A percentile compares a stretch with the other conserved stretches of the same genome.
Conservation (phyloP, 2,888 invertebrate genomes). For the Ephialtes manifestator region DNA sequence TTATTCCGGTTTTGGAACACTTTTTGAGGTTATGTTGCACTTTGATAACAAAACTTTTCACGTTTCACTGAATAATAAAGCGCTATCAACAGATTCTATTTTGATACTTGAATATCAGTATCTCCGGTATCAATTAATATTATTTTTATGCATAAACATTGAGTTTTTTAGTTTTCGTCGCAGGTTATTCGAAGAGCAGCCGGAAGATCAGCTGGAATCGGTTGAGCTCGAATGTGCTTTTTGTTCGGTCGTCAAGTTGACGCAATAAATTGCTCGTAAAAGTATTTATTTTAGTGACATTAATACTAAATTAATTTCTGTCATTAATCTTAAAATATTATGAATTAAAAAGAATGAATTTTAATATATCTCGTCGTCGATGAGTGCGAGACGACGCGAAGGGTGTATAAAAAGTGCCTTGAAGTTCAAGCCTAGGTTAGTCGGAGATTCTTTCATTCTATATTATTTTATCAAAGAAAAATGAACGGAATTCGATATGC, state of each 20-base stretch:
- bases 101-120: not conserved
- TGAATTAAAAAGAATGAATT: not conserved
- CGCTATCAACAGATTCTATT: not conserved
- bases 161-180: not conserved
- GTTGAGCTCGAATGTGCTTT: not conserved
- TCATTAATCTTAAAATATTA: not conserved
- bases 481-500: conserved; percentile 63
- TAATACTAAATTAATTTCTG: not conserved
- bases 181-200: not conserved
- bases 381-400: not conserved
- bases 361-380: not conserved
- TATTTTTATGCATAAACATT: not conserved
- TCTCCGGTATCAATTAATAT: not conserved
- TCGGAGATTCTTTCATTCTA: not conserved
- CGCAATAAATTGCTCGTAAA: not conserved
- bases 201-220: not conserved
- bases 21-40: conserved; percentile 1
- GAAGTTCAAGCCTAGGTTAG: not conserved
- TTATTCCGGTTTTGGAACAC: not conserved
- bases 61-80: not conserved
- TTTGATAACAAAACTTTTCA: not conserved
- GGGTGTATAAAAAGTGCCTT: not conserved
- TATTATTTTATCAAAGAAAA: conserved; percentile 9
- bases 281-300: not conserved
- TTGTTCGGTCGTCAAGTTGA: not conserved